phyloP scores from a whole-genome alignment of 2,113 vertebrate genomes.

The Paramisgurnus dabryanus region DNA sequence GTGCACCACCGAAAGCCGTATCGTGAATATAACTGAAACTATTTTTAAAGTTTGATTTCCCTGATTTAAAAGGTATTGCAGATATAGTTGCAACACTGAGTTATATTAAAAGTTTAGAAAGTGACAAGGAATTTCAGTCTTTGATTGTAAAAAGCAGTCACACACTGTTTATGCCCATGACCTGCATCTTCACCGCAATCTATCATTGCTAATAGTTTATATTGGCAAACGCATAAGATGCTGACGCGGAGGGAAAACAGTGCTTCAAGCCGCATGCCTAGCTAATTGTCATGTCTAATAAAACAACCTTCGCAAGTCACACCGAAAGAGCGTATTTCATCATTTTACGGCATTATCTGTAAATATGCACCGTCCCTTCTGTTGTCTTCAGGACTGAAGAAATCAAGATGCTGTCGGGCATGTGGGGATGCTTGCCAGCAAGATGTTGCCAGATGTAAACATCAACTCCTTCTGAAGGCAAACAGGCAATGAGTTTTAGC shows the following conservation, averaged over 20 bases:
- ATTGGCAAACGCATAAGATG: constrained; percentile 54
- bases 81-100: not conserved
- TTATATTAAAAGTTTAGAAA: constrained; percentile 18
- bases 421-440: not conserved
- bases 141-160: constrained; percentile 22
- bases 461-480: not conserved
- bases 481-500: not conserved
- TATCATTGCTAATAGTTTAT: constrained; percentile 45
- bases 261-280: constrained; percentile 37
- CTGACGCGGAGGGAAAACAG: constrained; percentile 49
- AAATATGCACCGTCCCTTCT: not conserved
- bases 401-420: constrained; percentile 32
- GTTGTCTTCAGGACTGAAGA: constrained; percentile 12
- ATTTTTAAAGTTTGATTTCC: constrained; percentile 25
- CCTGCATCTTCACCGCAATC: constrained; percentile 39
- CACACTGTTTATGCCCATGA: constrained; percentile 34
- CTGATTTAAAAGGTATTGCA: not conserved
- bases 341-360: constrained; percentile 40
- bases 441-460: not conserved
- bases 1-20: not conserved
- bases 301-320: constrained; percentile 45
- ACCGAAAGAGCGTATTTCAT: constrained; percentile 50
- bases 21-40: constrained; percentile 16
- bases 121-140: constrained; percentile 11
- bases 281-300: constrained; percentile 53